Base-by-base conservation (phyloP, 2,797 vertebrate genomes). In the Onychomys torridus region DNA sequence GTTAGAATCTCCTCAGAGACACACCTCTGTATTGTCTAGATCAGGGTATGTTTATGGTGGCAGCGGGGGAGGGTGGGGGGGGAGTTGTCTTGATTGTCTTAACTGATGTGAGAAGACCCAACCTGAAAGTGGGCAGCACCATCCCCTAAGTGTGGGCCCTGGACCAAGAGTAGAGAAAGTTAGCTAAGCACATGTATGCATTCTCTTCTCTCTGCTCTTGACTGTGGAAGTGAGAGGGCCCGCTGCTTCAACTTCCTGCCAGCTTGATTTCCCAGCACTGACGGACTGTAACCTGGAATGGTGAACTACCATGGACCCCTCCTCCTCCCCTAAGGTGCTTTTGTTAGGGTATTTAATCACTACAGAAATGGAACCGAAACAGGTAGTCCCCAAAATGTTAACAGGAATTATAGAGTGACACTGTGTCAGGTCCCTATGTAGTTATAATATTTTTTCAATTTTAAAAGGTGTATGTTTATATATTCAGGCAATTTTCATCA, bases 401-500 rank as follows among this genome's bases (percentile, higher is more conserved):
- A 77, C 29, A 77, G 61, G 65, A 4, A 23, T 91, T 23, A 63
- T 65, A 86, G 52, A 19, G 40, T n/a, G 21, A 6, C 14, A 77
- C 6, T 0, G 29, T 27, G 65, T 13, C 37, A 43, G 37, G 40
- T 75, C 21, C 19, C 10, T 43, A 75, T 12, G 43, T 25, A 40
- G 32, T 37, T 43, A 40, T 25, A 25, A 25, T 67, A 16, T n/a
- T n/a, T n/a, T 94, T 89, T 85, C 46, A 55, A 75, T 84, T 88
- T 61, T 79, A 83, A 92, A 84, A 52, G 27, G 27, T 67, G 14
- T 89, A 19, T 78, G 40, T 76, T 59, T 34, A 91, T 34, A 57
- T 75, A 83, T 76, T 52, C 34, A 96, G 73, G 40, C 81, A 82
- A 17, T 85, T 92, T 97, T 94, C 43, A 84, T 89, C 27, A 43